Conservation (phyloP, 2,888 invertebrate species). For the Callosobruchus maculatus region DNA sequence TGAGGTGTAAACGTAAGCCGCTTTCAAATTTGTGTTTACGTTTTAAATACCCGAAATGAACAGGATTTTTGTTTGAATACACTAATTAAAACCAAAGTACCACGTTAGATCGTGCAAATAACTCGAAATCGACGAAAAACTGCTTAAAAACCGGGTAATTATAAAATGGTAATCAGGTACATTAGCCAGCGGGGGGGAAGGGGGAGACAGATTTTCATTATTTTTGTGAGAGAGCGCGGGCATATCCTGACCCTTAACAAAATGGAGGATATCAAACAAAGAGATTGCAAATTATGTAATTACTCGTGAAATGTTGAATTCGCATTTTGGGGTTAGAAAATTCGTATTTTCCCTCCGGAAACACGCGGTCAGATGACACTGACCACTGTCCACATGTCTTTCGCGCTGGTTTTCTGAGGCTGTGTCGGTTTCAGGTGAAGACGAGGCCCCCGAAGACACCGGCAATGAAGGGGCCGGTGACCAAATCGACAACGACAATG, state of each 20-base stretch:
- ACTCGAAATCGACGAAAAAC: background rate
- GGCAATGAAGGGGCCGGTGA: constrained; percentile 56
- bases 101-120: constrained; percentile 1
- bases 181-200: constrained; percentile 41
- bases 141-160: constrained; percentile 32
- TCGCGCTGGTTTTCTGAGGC: constrained; percentile 7
- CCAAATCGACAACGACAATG: constrained; percentile 67
- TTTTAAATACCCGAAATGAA: background rate
- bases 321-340: constrained; percentile 41
- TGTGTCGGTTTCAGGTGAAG: constrained; percentile 52
- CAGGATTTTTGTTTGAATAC: background rate
- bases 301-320: constrained; percentile 17
- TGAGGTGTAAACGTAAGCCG: constrained; percentile 40
- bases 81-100: background rate
- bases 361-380: constrained; percentile 31
- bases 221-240: constrained; percentile 59
- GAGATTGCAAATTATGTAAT: constrained; percentile 53
- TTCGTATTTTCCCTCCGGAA: constrained; percentile 45
- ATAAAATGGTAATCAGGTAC: constrained; percentile 40
- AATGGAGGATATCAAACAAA: constrained; percentile 76
- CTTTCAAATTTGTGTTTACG: constrained; percentile 36
- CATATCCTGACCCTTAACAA: constrained; percentile 73
- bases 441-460: constrained; percentile 60
- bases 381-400: constrained; percentile 45
- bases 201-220: constrained; percentile 50